Conservation (phyloP, 2,888 invertebrate species). For the Drosophila niveifrons region DNA sequence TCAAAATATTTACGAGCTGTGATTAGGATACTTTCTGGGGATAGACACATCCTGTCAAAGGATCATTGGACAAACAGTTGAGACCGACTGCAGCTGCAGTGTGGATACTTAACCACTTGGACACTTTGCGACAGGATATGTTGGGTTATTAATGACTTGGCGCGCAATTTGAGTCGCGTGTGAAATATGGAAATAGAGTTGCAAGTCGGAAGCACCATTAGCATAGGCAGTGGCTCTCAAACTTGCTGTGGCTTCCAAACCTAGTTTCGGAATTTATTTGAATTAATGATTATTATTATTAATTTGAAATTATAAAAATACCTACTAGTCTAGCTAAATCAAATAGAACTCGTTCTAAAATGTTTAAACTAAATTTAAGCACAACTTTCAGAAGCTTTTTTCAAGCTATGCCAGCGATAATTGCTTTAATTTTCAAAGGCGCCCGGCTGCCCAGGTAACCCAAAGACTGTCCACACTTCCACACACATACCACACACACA, state of each 20-base stretch:
- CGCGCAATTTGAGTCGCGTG: slow-evolving; percentile 54
- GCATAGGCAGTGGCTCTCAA: slow-evolving; percentile 1
- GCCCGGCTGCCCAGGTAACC: slow-evolving; percentile 58
- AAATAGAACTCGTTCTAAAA: background rate
- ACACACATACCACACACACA: slow-evolving; percentile 6
- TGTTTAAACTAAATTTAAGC: background rate
- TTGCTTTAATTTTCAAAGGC: slow-evolving; percentile 60
- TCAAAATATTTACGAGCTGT: slow-evolving; percentile 58
- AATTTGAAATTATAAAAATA: too few species aligned
- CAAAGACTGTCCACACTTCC: slow-evolving; percentile 40
- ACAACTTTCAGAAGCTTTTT: background rate
- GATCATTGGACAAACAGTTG: slow-evolving; percentile 43
- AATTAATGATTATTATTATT: too few species aligned
- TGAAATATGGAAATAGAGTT: slow-evolving; percentile 49
- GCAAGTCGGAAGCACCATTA: background rate
- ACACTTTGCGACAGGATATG: slow-evolving; percentile 56
- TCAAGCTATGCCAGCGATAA: slow-evolving; percentile 31
- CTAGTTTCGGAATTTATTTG: background rate
- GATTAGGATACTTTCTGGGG: slow-evolving; percentile 22
- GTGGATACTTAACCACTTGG: slow-evolving; percentile 44
- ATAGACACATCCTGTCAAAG: slow-evolving; percentile 50
- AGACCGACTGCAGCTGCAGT: slow-evolving; percentile 41
- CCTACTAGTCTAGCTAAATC: background rate
- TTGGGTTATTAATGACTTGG: slow-evolving; percentile 54
- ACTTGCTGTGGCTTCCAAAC: background rate